Evolutionary conservation across 2,797 vertebrate species (phyloP).

Genomic region (Diceros bicornis): DNA sequence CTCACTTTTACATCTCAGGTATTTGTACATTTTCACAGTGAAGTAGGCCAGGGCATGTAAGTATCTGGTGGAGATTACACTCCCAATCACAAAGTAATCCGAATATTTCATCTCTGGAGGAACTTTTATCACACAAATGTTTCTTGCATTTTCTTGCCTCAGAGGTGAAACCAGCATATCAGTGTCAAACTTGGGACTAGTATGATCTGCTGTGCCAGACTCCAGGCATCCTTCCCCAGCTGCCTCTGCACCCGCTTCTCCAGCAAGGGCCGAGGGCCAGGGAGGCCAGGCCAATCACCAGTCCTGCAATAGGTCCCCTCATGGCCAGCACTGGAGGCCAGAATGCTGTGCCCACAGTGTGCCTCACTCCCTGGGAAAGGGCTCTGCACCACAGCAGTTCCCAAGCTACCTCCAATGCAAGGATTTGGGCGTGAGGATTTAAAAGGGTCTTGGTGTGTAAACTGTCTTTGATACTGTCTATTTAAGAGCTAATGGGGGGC

Average conservation of each 20-base stretch:
- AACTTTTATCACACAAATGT: conserved; percentile 94
- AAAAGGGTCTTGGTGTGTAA: not conserved
- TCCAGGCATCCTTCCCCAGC: not conserved
- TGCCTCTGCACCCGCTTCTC: not conserved
- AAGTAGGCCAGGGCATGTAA: conserved; percentile 93
- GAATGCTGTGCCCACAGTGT: not conserved
- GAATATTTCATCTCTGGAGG: conserved; percentile 91
- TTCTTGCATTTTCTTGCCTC: conserved; percentile 93
- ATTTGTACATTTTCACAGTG: conserved; percentile 94
- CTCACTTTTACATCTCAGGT: conserved; percentile 88
- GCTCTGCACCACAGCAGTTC: not conserved
- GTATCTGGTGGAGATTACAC: conserved; percentile 92
- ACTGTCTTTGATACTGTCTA: not conserved
- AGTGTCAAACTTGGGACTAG: conserved; percentile 87
- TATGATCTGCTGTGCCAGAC: conserved; percentile 56
- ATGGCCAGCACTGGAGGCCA: not conserved
- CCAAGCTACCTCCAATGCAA: not conserved
- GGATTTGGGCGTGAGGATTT: not conserved
- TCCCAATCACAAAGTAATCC: conserved; percentile 93
- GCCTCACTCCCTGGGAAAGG: not conserved
- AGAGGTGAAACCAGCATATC: conserved; percentile 92
- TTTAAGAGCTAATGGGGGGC: not conserved
- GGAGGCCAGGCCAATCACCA: not conserved
- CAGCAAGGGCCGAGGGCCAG: not conserved
- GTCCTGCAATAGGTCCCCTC: not conserved